Base-by-base conservation (phyloP, 2,888 invertebrate genomes). In the Athetis lepigone region DNA sequence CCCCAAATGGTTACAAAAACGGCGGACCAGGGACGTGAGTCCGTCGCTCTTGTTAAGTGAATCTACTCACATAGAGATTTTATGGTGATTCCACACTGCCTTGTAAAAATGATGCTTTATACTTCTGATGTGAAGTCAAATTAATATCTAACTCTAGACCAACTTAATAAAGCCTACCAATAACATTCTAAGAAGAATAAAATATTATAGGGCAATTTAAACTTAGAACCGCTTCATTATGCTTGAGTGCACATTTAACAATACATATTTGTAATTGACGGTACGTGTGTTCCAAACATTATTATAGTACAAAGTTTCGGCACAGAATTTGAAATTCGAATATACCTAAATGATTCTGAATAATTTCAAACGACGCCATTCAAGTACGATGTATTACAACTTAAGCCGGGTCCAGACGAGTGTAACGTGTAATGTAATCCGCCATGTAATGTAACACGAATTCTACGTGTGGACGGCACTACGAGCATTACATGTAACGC, bases 401-500 rank as follows among this genome's bases (percentile, higher is more conserved):
- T 62, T 9, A 25, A 4, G 2, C 11, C 42, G n/a, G 25, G 25
- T 25, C 25, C 25, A 25, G 25, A 25, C 25, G 25, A 25, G 6
- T 25, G 25, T 25, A 25, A 25, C 25, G 25, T 25, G 25, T 25
- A 25, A 25, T 25, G 25, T 25, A 25, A 4, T 6, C 4, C 6
- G 6, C 3, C 3, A 25, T 25, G 25, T 25, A n/a, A n/a, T n/a
- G 25, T n/a, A n/a, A 25, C 25, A 6, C 25, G 25, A 25, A 25
- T 25, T 4, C 25, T 33, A 13, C 4, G 11, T 51, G 25, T 39
- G 16, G 51, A 52, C 13, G 23, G 13, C 11, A 6, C 57, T 57
- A 57, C 50, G 52, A 61, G 60, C 56, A 57, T 61, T 66, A 61
- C 61, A 61, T 66, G 66, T 61, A 66, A 67, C 61, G 57, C 51